Evolutionary conservation across 30 jellyfish, hydroid and myxozoan species (phyloP).

Genomic region (Catostylus mosaicus): DNA sequence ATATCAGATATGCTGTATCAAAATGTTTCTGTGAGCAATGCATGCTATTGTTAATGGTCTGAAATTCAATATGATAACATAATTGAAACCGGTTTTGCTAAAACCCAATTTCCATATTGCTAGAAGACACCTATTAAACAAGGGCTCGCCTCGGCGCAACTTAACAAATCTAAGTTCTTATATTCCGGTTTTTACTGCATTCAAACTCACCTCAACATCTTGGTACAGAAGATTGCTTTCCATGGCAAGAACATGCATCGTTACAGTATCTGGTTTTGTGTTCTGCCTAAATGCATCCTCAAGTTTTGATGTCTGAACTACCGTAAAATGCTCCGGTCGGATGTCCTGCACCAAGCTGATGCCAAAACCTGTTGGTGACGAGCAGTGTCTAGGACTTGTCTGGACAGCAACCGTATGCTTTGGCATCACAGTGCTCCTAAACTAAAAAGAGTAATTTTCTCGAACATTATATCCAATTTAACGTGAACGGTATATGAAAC

Average conservation of each 20-base stretch:
- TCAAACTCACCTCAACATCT: slow-evolving; percentile 88
- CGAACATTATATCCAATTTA: slow-evolving; percentile 24
- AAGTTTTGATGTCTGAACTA: slow-evolving; percentile 68
- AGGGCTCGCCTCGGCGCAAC: no score
- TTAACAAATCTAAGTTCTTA: no score
- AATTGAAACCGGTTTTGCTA: no score
- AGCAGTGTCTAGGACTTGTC: slow-evolving; percentile 65
- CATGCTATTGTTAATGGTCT: no score
- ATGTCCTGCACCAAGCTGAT: slow-evolving; percentile 59
- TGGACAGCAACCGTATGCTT: slow-evolving; percentile 78
- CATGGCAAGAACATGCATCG: slow-evolving; percentile 85
- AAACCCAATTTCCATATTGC: no score
- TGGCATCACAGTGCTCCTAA: slow-evolving; percentile 66
- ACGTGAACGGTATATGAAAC: background rate
- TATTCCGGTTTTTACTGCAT: no score
- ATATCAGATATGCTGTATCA: no score
- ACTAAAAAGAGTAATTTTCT: slow-evolving; percentile 2
- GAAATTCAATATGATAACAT: no score
- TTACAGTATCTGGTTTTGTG: slow-evolving; percentile 73
- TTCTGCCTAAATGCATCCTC: slow-evolving; percentile 76
- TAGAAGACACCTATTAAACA: no score
- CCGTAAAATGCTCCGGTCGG: slow-evolving; percentile 76
- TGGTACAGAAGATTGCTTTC: slow-evolving; percentile 72
- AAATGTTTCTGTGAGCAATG: no score
- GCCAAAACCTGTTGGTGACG: slow-evolving; percentile 26